Evolutionary conservation across 2,113 vertebrate species (phyloP).

Genomic region (Probosciger aterrimus): DNA sequence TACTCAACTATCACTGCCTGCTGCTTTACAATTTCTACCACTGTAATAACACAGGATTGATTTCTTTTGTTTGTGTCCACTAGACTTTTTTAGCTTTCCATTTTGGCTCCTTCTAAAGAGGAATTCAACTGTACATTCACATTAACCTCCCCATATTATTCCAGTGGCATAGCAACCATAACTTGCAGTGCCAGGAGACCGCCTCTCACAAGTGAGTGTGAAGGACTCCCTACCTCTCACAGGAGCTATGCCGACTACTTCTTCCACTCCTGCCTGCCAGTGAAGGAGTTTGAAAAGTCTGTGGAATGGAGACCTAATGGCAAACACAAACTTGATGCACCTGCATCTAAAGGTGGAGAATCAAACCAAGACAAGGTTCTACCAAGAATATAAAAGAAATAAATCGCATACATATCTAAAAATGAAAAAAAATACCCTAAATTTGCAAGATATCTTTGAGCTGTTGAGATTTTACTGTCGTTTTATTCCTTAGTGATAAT

Average conservation of each 20-base stretch:
- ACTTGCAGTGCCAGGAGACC: not conserved
- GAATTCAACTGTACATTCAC: not conserved
- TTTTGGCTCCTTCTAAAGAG: not conserved
- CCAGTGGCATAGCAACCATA: not conserved
- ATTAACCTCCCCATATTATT: not conserved
- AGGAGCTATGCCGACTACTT: not conserved
- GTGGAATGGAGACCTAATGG: not conserved
- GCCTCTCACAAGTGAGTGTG: accelerated
- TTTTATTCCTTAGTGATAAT: not conserved
- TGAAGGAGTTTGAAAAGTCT: not conserved
- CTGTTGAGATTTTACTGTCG: not conserved
- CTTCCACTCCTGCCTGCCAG: not conserved
- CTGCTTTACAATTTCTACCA: not conserved
- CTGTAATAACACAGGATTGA: accelerated
- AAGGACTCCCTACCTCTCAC: not conserved
- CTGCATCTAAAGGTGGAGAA: not conserved
- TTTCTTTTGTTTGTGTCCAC: not conserved
- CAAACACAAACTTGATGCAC: not conserved
- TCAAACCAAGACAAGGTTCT: not conserved
- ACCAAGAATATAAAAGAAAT: not conserved
- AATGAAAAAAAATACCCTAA: not conserved
- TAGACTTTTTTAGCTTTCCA: not conserved
- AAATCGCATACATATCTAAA: not conserved
- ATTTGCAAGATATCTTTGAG: not conserved
- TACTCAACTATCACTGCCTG: not conserved